phyloP scores from a whole-genome alignment of 2,888 invertebrate species.

The Calameuta idolon region DNA sequence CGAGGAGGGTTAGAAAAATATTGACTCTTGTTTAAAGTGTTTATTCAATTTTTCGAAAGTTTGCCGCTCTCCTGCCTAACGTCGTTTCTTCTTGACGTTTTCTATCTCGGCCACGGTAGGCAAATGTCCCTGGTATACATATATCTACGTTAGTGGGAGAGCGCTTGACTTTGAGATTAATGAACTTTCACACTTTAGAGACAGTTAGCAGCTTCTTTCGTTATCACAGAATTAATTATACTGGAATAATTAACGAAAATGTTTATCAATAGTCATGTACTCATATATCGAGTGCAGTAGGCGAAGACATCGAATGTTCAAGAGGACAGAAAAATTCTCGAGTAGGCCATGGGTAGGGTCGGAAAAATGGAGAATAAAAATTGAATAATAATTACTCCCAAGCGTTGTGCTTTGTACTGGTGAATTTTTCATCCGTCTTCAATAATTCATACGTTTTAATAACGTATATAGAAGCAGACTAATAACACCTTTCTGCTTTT shows the following conservation, averaged over 20 bases:
- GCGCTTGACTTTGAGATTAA: not conserved
- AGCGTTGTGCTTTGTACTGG: not conserved
- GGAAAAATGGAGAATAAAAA: not conserved
- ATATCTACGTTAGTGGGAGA: not conserved
- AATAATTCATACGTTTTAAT: not conserved
- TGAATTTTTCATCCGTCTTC: not conserved
- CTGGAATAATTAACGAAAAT: not conserved
- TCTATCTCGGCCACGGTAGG: not conserved
- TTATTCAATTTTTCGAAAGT: not conserved
- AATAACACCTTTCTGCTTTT: not conserved
- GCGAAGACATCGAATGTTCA: no score
- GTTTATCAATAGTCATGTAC: not conserved
- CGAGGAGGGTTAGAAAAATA: not conserved
- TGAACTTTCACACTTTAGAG: not conserved
- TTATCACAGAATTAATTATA: not conserved
- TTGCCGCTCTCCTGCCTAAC: not conserved
- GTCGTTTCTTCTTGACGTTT: not conserved
- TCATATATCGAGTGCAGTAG: not conserved
- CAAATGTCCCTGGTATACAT: not conserved
- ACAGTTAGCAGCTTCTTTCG: not conserved
- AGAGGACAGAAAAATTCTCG: not conserved
- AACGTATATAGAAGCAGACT: no score
- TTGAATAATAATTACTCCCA: not conserved
- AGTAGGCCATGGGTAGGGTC: not conserved
- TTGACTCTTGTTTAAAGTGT: not conserved